Evolutionary conservation across 2,888 invertebrate genomes (phyloP).

Genomic region (Hylaea fasciaria): DNA sequence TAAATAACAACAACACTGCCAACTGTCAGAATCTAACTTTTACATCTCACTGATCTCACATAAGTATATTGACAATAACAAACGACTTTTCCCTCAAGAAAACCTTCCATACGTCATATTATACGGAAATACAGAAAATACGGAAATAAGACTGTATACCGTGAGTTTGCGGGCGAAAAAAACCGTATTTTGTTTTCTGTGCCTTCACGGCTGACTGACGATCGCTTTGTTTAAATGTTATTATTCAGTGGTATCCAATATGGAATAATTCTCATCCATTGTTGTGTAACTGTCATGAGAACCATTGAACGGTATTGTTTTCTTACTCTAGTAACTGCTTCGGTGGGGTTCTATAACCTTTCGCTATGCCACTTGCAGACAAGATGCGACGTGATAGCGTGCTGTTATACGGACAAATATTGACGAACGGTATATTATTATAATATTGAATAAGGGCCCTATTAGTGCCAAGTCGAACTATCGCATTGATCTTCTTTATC

Average conservation of each 20-base stretch:
- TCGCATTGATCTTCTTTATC: no score
- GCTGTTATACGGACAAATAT: no score
- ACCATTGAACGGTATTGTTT: constrained; percentile 15
- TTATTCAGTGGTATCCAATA: constrained; percentile 33
- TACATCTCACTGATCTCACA: constrained; percentile 5
- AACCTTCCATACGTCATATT: constrained; percentile 33
- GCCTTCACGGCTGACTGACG: constrained; percentile 38
- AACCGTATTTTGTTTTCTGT: constrained; percentile 29
- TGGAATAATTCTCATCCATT: constrained; percentile 25
- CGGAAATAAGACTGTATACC: constrained; percentile 58
- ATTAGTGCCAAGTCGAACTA: no score
- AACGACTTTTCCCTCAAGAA: constrained; percentile 16
- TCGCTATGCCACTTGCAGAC: background rate
- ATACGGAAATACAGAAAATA: constrained; percentile 11
- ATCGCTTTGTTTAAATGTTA: constrained; percentile 41
- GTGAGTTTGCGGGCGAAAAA: constrained; percentile 55
- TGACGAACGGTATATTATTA: no score
- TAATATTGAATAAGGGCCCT: no score
- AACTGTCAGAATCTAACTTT: background rate
- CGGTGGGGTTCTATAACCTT: no score
- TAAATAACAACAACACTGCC: background rate
- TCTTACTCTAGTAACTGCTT: background rate
- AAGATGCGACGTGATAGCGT: no score
- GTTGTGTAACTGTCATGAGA: constrained; percentile 21
- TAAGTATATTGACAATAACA: constrained; percentile 24